These are phyloP conservation scores for Falcunculus frontatus DNA, from an alignment of 2,113 vertebrate species.

Conservation along the genomic window DNA sequence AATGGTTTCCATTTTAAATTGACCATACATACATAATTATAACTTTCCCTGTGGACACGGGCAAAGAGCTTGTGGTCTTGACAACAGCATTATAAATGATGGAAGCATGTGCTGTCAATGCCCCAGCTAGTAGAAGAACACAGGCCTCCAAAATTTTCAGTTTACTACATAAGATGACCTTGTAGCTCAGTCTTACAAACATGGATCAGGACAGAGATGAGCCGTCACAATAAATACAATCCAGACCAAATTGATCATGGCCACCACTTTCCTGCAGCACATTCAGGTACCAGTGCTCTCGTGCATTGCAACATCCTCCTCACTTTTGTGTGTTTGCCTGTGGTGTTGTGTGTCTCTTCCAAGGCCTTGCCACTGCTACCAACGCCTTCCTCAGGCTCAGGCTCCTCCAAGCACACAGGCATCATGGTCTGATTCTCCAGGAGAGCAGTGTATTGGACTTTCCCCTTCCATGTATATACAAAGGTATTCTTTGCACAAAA, in stretches of 20 bases:
- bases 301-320: not conserved
- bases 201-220: not conserved
- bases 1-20: not conserved
- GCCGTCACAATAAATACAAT: not conserved
- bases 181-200: not conserved
- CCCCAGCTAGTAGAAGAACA: not conserved
- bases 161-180: not conserved
- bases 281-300: not conserved
- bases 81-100: not conserved
- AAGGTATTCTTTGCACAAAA: not conserved
- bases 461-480: not conserved
- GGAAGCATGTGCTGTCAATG: not conserved
- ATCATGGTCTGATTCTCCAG: not conserved
- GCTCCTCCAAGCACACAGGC: not conserved
- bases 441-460: not conserved
- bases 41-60: not conserved
- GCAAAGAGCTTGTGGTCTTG: not conserved
- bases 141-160: not conserved
- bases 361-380: accelerated
- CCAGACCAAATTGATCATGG: not conserved
- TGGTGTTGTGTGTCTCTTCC: not conserved
- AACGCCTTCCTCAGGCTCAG: not conserved
- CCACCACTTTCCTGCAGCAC: not conserved
- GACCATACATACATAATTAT: not conserved
- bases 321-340: not conserved